Base-by-base conservation (phyloP, 1,140 invertebrate genomes). In the Bathynomus jamesi region DNA sequence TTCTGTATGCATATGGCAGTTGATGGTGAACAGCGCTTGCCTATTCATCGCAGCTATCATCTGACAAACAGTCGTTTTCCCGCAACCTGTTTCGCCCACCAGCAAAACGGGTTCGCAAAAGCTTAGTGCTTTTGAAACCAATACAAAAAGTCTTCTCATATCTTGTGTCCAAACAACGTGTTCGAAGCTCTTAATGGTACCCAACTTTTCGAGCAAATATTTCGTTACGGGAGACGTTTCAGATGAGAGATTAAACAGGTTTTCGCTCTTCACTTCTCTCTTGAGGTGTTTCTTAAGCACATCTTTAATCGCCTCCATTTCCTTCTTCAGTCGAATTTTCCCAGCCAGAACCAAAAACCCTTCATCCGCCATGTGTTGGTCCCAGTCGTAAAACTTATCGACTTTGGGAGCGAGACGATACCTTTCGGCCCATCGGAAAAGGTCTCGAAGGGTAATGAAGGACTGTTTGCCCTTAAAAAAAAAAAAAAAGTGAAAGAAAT, bases 1-100 rank as follows among this genome's bases (percentile, higher is more conserved):
- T 82, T 99, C 98, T 2, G 95, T 97, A 80, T 99, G 93, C 90
- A 98, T 95, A 80, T 99, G 97, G 84, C 97, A 99, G 83, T 99
- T 99, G 0, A 99, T 88, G 30, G 89, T 88, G 63, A 89, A 85
- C 25, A 99, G 83, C 63, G 87, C 82, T 69, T 88, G 87, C 0
- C 83, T 78, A 61, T 87, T 87, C 32, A 93, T 81, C 28, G 85
- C 83, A 21, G 94, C 89, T 63, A 94, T 86, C 28, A 97, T 81
- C 82, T 99, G 94, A 79, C 95, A 97, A 24, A 98, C 87, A 0
- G 95, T 98, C 0, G 98, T 99, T 85, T 99, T 99, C 0, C 98
- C 98, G 82, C 96, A 96, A 0, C 97, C 98, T 28, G 98, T 99
- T 81, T 98, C 95, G 62, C 98, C 98, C 8, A 99, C 94, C 25